These are phyloP conservation scores for Rhynchomys soricoides DNA, from an alignment of 2,113 vertebrate genomes.

Conservation along the genomic window DNA sequence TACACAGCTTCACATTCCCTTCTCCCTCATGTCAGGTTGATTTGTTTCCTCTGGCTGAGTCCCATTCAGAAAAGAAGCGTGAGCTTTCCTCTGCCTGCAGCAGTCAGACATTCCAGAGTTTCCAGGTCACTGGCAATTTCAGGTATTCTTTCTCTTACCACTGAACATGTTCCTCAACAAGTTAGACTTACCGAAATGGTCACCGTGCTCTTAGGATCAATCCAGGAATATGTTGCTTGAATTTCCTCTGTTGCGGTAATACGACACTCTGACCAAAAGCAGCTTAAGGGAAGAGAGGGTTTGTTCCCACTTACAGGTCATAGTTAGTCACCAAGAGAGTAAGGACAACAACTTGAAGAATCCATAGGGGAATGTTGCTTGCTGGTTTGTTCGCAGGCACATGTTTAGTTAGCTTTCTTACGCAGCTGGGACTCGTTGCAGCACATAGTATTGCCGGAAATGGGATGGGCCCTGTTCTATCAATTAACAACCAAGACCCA, in stretches of 20 bases:
- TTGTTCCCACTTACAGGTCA: neutral
- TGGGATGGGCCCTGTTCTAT: neutral
- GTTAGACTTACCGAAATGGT: neutral
- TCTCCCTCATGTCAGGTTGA: neutral
- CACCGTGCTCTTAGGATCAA: neutral
- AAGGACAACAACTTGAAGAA: neutral
- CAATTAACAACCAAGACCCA: neutral
- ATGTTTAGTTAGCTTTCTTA: neutral
- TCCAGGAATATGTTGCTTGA: neutral
- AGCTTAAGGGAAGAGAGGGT: neutral
- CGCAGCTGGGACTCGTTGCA: neutral
- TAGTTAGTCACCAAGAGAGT: neutral
- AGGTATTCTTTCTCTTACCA: constrained; percentile 23
- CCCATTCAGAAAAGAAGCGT: neutral
- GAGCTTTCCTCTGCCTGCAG: constrained; percentile 6
- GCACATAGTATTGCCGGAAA: too few relatives aligned
- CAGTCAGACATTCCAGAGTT: neutral
- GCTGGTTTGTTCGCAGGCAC: neutral
- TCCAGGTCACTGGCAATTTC: constrained; percentile 46
- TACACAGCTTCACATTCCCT: neutral
- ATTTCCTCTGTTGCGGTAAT: neutral
- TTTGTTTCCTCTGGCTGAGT: constrained; percentile 37
- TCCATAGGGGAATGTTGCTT: too few relatives aligned
- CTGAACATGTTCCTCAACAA: neutral
- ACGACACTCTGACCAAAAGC: neutral